A percentile compares a stretch with the other conserved stretches of the same genome.
Evolutionary conservation across 2,113 vertebrate genomes (phyloP).

Genomic region (Empidonax alnorum): DNA sequence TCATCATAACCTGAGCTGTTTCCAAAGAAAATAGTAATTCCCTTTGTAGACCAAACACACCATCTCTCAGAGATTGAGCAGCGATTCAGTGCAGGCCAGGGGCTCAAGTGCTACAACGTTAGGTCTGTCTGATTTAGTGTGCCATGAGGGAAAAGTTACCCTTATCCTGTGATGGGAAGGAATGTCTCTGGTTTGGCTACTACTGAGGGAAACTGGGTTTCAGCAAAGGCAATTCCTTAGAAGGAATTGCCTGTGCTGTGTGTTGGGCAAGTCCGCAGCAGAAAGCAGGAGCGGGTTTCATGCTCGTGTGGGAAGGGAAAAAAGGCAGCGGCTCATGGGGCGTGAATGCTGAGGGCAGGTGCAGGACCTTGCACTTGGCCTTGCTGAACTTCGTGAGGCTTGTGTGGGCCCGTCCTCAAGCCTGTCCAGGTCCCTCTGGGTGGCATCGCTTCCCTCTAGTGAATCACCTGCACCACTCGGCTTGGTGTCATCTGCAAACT

Average conservation of each 20-base stretch:
- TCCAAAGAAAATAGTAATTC: no score
- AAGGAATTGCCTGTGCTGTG: neutral
- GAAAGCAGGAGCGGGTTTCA: neutral
- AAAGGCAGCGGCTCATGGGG: rapidly evolving
- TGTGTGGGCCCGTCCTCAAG: neutral
- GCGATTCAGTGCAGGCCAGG: no score
- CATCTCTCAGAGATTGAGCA: no score
- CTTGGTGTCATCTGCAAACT: neutral
- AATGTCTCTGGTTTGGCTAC: neutral
- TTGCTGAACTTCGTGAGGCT: neutral
- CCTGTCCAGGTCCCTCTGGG: neutral
- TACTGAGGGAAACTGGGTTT: neutral
- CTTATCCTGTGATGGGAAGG: rapidly evolving
- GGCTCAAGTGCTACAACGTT: no score
- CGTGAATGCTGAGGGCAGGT: neutral
- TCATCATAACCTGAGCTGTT: neutral
- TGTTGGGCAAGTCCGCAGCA: rapidly evolving
- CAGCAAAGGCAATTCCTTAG: rapidly evolving
- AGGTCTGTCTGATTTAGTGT: no score
- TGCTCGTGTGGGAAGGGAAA: neutral
- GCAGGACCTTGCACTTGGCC: neutral
- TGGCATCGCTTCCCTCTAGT: neutral
- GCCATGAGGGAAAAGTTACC: neutral
- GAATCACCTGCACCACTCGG: neutral
- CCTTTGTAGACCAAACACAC: no score